Percentiles rank a stretch among this genome's conserved stretches.
phyloP scores from a whole-genome alignment of 2,113 vertebrate genomes.

The Ailuropoda melanoleuca region DNA sequence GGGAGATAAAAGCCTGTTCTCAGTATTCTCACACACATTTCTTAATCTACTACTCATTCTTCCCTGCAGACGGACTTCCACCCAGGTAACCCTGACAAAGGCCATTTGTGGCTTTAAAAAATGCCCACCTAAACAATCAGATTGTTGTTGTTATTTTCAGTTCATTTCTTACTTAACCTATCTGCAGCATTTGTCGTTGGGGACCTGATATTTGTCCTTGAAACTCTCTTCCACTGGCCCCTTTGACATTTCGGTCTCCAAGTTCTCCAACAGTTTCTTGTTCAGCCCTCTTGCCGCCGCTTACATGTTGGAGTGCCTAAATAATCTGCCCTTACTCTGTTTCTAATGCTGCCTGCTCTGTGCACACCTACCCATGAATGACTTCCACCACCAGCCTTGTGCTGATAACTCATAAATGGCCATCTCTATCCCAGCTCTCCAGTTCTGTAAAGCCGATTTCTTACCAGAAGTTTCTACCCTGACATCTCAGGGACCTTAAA shows the following conservation, averaged over 20 bases:
- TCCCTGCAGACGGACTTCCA: background rate
- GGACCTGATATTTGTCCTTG: background rate
- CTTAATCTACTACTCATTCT: background rate
- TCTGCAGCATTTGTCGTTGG: background rate
- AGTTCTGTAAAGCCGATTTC: background rate
- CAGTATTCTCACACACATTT: background rate
- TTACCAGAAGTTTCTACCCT: slow-evolving; percentile 25
- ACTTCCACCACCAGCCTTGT: background rate
- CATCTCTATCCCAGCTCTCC: background rate
- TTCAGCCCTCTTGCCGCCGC: background rate
- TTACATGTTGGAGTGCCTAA: background rate
- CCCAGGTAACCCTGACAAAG: background rate
- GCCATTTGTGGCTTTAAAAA: background rate
- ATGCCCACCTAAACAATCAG: background rate
- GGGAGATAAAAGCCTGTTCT: background rate
- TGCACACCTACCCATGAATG: background rate
- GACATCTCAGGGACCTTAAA: background rate
- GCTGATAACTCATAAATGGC: background rate
- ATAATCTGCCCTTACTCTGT: background rate
- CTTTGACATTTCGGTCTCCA: background rate
- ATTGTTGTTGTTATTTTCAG: no score
- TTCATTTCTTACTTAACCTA: background rate
- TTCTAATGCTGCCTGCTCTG: background rate
- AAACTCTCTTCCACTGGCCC: background rate
- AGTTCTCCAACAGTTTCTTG: background rate